phyloP scores from a whole-genome alignment of 1,140 invertebrate species.

The Lordiphosa collinella region DNA sequence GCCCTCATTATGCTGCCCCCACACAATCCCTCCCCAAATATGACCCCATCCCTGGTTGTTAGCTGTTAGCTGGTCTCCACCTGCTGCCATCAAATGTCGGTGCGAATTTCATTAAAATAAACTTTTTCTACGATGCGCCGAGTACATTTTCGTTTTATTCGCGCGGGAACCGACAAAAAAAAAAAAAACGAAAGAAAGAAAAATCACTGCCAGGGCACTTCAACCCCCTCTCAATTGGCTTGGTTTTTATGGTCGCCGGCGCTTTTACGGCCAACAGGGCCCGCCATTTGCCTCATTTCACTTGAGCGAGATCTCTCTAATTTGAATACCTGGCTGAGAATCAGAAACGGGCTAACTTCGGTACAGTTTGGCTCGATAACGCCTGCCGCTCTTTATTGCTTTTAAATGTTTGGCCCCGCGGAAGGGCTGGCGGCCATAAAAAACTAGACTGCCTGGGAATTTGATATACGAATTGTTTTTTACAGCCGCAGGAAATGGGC shows the following conservation, averaged over 20 bases:
- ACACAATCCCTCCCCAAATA: neutral
- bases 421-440: slow-evolving; percentile 49
- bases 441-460: slow-evolving; percentile 53
- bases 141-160: slow-evolving; percentile 76
- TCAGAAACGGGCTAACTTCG: slow-evolving; percentile 29
- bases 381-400: slow-evolving; percentile 67
- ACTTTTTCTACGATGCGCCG: slow-evolving; percentile 66
- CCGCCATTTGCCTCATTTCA: slow-evolving; percentile 66
- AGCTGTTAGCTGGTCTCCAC: neutral
- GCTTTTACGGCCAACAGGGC: slow-evolving; percentile 57
- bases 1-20: neutral
- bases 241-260: slow-evolving; percentile 66
- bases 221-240: slow-evolving; percentile 43
- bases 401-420: slow-evolving; percentile 56
- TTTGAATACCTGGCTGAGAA: slow-evolving; percentile 63
- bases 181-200: slow-evolving; percentile 20
- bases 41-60: neutral
- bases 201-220: slow-evolving; percentile 64
- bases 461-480: slow-evolving; percentile 67
- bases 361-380: slow-evolving; percentile 53
- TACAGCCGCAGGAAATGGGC: slow-evolving; percentile 33
- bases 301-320: slow-evolving; percentile 56
- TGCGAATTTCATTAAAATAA: slow-evolving; percentile 76
- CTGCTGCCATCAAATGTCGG: slow-evolving; percentile 64
- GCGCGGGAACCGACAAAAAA: slow-evolving; percentile 22